Percentiles rank a stretch among this genome's conserved stretches.
Conservation (phyloP, 53 echinoderm and acorn worm genomes). For the Paelopatides confundens region DNA sequence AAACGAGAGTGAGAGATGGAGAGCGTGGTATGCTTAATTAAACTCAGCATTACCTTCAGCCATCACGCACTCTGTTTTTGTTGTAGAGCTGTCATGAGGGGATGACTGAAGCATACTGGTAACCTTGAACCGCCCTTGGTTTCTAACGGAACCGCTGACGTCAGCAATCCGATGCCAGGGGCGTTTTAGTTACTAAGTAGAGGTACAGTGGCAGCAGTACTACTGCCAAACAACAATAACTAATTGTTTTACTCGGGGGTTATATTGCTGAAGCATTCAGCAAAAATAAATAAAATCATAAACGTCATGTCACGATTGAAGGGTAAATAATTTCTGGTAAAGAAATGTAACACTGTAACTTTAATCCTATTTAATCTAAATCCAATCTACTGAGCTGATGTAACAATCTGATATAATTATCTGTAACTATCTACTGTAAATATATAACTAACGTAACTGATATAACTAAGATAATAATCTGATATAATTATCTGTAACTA, state of each 20-base stretch:
- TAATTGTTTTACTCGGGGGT: background rate
- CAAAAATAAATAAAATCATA: no score
- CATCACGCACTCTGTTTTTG: background rate
- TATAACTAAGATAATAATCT: no score
- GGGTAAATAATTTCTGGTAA: no score
- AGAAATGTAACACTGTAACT: no score
- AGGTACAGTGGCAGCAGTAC: background rate
- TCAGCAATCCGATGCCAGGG: constrained; percentile 27
- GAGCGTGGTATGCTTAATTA: constrained; percentile 34
- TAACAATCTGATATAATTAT: no score
- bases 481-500: no score
- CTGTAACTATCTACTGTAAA: no score
- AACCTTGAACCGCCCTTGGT: constrained; percentile 10
- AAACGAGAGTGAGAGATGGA: background rate
- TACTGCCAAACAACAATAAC: background rate
- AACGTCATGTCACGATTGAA: no score
- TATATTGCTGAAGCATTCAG: no score
- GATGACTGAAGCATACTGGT: background rate
- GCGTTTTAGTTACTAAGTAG: constrained; percentile 3
- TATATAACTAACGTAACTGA: no score
- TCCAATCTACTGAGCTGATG: no score
- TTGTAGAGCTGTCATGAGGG: background rate
- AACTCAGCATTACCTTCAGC: constrained; percentile 33
- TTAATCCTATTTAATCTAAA: no score
- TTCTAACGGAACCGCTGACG: background rate